Evolutionary conservation across 1,140 invertebrate species (phyloP), one percentile per base, ranked within the genome.

Genomic region (Drosophila navojoa): DNA sequence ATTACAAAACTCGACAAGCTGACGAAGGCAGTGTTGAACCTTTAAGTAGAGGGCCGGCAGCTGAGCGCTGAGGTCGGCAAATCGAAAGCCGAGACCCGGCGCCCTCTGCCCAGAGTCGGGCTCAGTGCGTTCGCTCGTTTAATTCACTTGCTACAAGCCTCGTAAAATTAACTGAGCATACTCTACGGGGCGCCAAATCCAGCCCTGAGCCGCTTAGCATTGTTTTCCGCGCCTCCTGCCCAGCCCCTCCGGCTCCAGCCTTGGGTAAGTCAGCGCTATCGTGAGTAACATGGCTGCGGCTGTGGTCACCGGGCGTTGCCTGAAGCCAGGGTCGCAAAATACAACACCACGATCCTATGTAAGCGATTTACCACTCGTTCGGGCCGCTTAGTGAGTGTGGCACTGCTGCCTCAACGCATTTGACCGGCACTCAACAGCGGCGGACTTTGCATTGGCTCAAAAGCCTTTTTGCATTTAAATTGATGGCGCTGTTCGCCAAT

Each of bases 401-500:
- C 81, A 79, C 69, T 79, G 79, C 82, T 79, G 69, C 71, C 79
- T 86, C 73, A 59, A 85, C 84, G 76, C 79, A 81, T 81, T 89
- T 58, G 57, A 73, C 57, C 64, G 52, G 40, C 35, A 10, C 35
- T 54, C 64, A 22, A 42, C 55, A 25, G 57, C 60, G 49, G 16
- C 52, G 25, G 42, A 40, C 58, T 62, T 80, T 64, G 50, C 49
- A 68, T 54, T 66, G 72, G 47, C 79, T 74, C 70, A 74, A 74
- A 89, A 82, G 73, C 52, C 70, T 70, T 74, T 87, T 87, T 84
- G 79, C 84, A 89, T 87, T 84, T 89, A 71, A 87, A 89, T 87
- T 89, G 79, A 76, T 81, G 71, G 75, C 54, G 68, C 58, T 38
- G 19, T 57, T 44, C 29, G 45, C 55, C 49, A n/a, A 29, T 54